Conservation (phyloP, 2,888 invertebrate species). For the Polyommatus iphigenia region DNA sequence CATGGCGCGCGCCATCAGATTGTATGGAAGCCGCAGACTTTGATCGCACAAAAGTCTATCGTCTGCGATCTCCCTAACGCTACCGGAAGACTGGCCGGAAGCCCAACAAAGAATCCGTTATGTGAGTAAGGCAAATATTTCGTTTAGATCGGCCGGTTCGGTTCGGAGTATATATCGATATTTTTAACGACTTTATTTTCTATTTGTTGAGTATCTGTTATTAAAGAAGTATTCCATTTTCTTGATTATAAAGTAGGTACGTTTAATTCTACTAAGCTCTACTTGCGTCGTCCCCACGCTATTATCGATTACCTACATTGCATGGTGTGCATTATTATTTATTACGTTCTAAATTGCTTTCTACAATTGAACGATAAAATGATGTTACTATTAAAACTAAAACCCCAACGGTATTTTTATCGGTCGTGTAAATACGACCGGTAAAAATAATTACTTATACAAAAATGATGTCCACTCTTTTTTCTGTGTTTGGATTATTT, state of each 20-base stretch:
- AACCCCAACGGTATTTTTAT: too few relatives aligned
- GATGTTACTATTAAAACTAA: too few relatives aligned
- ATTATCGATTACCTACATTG: neutral
- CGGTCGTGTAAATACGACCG: too few relatives aligned
- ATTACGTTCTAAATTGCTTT: neutral
- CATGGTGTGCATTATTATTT: neutral
- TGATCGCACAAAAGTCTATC: too few relatives aligned
- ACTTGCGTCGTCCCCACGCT: neutral
- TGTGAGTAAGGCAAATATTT: slow-evolving; percentile 52
- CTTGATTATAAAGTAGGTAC: neutral
- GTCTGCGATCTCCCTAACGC: too few relatives aligned
- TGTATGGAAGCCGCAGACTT: too few relatives aligned
- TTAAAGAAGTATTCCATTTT: too few relatives aligned
- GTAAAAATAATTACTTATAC: too few relatives aligned
- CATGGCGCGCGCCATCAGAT: too few relatives aligned
- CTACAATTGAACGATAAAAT: neutral
- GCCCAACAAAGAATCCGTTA: slow-evolving; percentile 71
- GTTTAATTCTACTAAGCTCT: neutral
- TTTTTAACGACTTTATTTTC: neutral
- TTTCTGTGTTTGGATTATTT: too few relatives aligned
- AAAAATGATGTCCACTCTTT: too few relatives aligned
- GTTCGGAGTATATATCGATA: neutral
- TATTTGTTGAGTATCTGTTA: neutral
- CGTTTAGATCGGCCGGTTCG: slow-evolving; percentile 18
- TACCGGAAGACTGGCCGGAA: slow-evolving; percentile 66